These are phyloP conservation scores for Neoniphon sammara DNA, from an alignment of 2,797 vertebrate species.

Conservation along the genomic window DNA sequence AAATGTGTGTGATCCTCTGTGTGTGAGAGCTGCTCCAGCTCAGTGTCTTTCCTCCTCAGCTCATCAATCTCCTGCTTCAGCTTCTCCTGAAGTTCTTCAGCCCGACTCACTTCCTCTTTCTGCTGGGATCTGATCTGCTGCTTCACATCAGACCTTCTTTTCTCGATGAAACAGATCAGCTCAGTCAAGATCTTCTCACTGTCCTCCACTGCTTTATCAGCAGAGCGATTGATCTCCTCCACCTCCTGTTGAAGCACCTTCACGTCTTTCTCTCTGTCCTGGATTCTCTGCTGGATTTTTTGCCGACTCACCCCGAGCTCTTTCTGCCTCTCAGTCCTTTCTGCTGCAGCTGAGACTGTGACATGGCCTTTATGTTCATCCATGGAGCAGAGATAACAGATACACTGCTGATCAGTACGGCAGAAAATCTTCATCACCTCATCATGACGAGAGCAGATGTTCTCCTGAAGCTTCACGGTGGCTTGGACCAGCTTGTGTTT, in stretches of 20 bases:
- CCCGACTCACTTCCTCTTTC: not conserved
- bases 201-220: too few species aligned
- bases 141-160: not conserved
- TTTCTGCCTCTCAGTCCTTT: constrained; percentile 24
- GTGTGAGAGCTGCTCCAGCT: too few species aligned
- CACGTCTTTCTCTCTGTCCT: constrained; percentile 24
- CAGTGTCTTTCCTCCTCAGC: too few species aligned
- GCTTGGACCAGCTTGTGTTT: constrained; percentile 46
- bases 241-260: not conserved
- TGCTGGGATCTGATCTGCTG: not conserved
- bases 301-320: constrained; percentile 1
- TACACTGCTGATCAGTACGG: constrained; percentile 48
- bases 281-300: constrained; percentile 30
- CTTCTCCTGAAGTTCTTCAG: too few species aligned
- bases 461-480: constrained; percentile 7
- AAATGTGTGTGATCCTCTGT: not conserved
- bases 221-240: not conserved
- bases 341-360: constrained; percentile 34
- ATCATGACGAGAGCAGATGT: constrained; percentile 40
- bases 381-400: constrained; percentile 51
- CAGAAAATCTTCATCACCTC: constrained; percentile 62
- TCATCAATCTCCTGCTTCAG: too few species aligned
- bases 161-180: not conserved
- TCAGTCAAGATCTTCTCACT: not conserved
- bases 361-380: constrained; percentile 41